These are phyloP conservation scores for Aleiodes alternator DNA, from an alignment of 2,888 invertebrate species.

Conservation along the genomic window DNA sequence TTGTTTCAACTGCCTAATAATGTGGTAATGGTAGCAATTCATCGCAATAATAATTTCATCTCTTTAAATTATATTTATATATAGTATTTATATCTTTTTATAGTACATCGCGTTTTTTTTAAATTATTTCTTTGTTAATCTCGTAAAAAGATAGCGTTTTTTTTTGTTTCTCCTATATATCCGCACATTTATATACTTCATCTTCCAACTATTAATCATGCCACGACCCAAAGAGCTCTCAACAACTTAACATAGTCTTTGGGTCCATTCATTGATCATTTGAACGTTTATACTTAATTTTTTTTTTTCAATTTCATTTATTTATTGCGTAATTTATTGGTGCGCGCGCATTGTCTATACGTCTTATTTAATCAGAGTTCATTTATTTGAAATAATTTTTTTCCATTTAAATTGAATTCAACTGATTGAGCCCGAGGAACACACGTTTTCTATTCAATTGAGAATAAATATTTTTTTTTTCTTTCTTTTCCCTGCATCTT, in stretches of 20 bases:
- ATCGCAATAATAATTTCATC: slow-evolving; percentile 53
- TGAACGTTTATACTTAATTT: slow-evolving; percentile 37
- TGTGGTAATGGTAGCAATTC: slow-evolving; percentile 54
- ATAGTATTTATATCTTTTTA: slow-evolving; percentile 70
- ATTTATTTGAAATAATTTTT: background rate
- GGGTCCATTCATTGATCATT: slow-evolving; percentile 55
- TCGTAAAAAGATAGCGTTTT: slow-evolving; percentile 66
- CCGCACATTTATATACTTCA: slow-evolving; percentile 56
- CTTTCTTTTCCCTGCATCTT: slow-evolving; percentile 7
- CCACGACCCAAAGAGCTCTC: slow-evolving; percentile 71
- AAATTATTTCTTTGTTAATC: slow-evolving; percentile 54
- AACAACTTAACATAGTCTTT: slow-evolving; percentile 74
- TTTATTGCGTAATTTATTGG: slow-evolving; percentile 41
- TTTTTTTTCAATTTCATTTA: slow-evolving; percentile 11
- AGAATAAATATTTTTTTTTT: slow-evolving; percentile 15
- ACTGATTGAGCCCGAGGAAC: slow-evolving; percentile 14
- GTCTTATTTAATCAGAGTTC: slow-evolving; percentile 6
- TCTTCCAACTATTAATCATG: slow-evolving; percentile 46
- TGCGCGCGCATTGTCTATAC: slow-evolving; percentile 33
- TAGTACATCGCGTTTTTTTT: slow-evolving; percentile 67
- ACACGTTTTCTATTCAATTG: slow-evolving; percentile 6
- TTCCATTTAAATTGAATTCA: background rate
- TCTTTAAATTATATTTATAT: slow-evolving; percentile 56
- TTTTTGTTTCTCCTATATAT: slow-evolving; percentile 41
- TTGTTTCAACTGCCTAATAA: slow-evolving; percentile 56